Evolutionary conservation across 2,113 vertebrate species (phyloP).

Genomic region (Gulo gulo): DNA sequence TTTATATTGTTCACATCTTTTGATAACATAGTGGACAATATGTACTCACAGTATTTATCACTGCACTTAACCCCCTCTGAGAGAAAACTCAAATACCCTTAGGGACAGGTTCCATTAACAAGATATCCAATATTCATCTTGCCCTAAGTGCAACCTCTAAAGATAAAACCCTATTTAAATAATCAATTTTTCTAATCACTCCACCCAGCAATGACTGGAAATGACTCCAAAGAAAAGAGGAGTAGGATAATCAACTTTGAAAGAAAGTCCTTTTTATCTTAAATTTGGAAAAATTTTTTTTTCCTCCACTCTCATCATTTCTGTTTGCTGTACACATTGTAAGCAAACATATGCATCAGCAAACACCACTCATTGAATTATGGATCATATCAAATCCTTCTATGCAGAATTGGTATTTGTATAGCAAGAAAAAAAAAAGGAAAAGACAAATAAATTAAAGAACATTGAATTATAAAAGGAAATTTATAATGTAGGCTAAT

Average conservation of each 20-base stretch:
- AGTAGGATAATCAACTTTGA: neutral
- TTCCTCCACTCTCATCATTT: neutral
- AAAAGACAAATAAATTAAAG: neutral
- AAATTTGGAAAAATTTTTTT: neutral
- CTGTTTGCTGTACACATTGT: neutral
- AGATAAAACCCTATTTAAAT: slow-evolving; percentile 69
- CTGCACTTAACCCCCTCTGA: slow-evolving; percentile 55
- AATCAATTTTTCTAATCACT: slow-evolving; percentile 63
- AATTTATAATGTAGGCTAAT: neutral
- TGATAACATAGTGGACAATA: slow-evolving; percentile 4
- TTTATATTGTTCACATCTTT: slow-evolving; percentile 58
- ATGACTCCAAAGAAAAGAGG: slow-evolving; percentile 39
- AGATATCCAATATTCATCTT: slow-evolving; percentile 67
- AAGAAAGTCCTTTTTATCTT: neutral
- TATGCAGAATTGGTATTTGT: neutral
- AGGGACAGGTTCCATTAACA: slow-evolving; percentile 68
- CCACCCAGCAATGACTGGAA: slow-evolving; percentile 68
- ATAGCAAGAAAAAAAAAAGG: neutral
- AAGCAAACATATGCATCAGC: neutral
- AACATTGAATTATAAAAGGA: neutral
- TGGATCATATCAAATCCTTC: neutral
- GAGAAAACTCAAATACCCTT: slow-evolving; percentile 41
- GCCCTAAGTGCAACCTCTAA: slow-evolving; percentile 62
- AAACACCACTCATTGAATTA: neutral
- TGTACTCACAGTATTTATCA: slow-evolving; percentile 54